Evolutionary conservation across 1,140 invertebrate species (phyloP).

Genomic region (Caenorhabditis remanei): DNA sequence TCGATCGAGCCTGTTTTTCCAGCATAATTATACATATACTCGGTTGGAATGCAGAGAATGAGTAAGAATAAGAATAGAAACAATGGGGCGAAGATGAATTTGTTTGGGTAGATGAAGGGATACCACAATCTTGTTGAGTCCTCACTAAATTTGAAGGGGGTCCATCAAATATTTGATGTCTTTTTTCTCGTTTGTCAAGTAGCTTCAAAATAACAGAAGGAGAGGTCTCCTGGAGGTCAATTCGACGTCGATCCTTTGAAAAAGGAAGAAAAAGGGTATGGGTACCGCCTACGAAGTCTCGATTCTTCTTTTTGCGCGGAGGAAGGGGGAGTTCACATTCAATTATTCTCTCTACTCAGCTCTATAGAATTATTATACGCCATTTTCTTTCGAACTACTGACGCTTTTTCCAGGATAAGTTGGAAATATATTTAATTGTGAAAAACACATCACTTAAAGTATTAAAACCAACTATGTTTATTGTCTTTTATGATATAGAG

Average conservation of each 20-base stretch:
- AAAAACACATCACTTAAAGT: slow-evolving; percentile 10
- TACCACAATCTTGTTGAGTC: slow-evolving; percentile 8
- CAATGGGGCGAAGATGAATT: not conserved
- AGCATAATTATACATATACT: not conserved
- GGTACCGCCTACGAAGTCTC: not conserved
- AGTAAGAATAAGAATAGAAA: not conserved
- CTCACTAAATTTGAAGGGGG: slow-evolving; percentile 47
- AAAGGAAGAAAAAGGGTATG: not conserved
- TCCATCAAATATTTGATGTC: slow-evolving; percentile 51
- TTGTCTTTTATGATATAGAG: no score
- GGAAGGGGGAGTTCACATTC: not conserved
- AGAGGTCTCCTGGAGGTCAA: slow-evolving; percentile 1
- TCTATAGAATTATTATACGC: slow-evolving; percentile 2
- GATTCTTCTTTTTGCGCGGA: not conserved
- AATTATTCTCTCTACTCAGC: not conserved
- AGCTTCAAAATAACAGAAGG: not conserved
- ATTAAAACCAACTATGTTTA: no score
- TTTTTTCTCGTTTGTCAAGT: not conserved
- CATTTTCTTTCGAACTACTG: not conserved
- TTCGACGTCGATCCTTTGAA: not conserved
- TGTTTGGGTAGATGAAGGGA: not conserved
- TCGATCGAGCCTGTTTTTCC: not conserved
- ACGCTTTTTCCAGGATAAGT: not conserved
- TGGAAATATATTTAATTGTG: not conserved
- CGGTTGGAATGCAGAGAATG: not conserved